Percentiles rank a stretch among this genome's conserved stretches.
Evolutionary conservation across 2,888 invertebrate species (phyloP).

Genomic region (Globia sparganii): DNA sequence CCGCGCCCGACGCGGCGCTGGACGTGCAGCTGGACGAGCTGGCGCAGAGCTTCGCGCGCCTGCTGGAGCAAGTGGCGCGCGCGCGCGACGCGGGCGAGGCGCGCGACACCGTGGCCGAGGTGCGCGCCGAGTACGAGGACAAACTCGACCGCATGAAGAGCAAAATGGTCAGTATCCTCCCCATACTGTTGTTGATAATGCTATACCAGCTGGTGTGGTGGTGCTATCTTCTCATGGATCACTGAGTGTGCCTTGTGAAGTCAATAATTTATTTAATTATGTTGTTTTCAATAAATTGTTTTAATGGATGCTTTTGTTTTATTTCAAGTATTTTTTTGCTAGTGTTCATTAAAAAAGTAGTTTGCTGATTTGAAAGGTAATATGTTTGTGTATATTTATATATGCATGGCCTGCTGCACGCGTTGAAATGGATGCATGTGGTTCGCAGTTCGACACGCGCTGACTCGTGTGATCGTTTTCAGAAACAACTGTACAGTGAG

Average conservation of each 20-base stretch:
- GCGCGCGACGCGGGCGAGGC: slow-evolving; percentile 75
- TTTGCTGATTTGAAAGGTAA: slow-evolving; percentile 78
- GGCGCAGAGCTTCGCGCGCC: slow-evolving; percentile 72
- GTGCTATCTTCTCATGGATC: slow-evolving; percentile 85
- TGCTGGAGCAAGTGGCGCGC: slow-evolving; percentile 81
- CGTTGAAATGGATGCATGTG: slow-evolving; percentile 55
- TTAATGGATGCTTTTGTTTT: slow-evolving; percentile 85
- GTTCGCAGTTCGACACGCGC: background rate
- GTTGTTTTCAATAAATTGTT: slow-evolving; percentile 80
- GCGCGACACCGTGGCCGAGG: slow-evolving; percentile 86
- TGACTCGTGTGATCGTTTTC: slow-evolving; percentile 70
- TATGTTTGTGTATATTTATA: slow-evolving; percentile 71
- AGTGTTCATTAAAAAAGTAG: slow-evolving; percentile 78
- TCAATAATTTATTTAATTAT: slow-evolving; percentile 70
- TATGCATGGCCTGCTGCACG: slow-evolving; percentile 69
- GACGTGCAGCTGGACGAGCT: slow-evolving; percentile 84
- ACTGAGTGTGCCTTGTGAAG: slow-evolving; percentile 80
- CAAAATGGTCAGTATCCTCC: slow-evolving; percentile 93
- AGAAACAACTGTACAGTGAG: slow-evolving; percentile 92
- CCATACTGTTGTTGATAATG: slow-evolving; percentile 86
- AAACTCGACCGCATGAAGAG: slow-evolving; percentile 95
- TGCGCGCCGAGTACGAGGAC: slow-evolving; percentile 92
- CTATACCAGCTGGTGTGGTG: slow-evolving; percentile 89
- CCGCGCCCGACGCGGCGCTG: slow-evolving; percentile 75
- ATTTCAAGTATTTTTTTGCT: slow-evolving; percentile 75